Percentiles rank a stretch among this genome's conserved stretches.
phyloP scores from a whole-genome alignment of 2,888 invertebrate species.

The Sinhomidia bicolor region DNA sequence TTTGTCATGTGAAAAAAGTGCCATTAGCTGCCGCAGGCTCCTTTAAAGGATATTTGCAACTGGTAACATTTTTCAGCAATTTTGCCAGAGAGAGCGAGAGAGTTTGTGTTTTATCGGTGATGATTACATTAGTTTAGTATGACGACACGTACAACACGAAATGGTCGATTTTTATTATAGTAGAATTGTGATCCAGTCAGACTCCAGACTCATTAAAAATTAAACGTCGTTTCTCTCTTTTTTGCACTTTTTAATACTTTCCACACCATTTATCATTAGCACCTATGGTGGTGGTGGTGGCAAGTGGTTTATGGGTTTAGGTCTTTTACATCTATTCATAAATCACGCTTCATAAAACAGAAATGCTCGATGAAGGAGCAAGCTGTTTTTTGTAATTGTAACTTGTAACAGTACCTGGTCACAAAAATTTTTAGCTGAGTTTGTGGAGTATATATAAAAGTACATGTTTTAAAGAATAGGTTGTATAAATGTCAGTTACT shows the following conservation, averaged over 20 bases:
- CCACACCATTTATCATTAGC: neutral
- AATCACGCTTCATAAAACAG: no score
- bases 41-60: constrained; percentile 63
- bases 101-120: no score
- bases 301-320: neutral
- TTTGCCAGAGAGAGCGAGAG: no score
- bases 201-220: constrained; percentile 27
- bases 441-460: no score
- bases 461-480: no score
- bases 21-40: constrained; percentile 52
- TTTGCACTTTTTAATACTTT: neutral
- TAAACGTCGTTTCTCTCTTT: neutral
- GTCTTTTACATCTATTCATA: neutral
- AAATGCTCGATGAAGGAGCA: neutral
- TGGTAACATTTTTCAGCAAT: neutral
- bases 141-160: neutral
- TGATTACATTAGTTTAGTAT: constrained; percentile 1
- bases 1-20: constrained; percentile 45
- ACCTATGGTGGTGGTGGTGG: neutral
- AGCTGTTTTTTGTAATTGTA: neutral
- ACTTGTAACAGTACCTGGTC: neutral
- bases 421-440: neutral
- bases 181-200: no score
- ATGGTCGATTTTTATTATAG: neutral
- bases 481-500: no score